Conservation (phyloP, 2,113 vertebrate genomes). For the Acrocephalus arundinaceus region DNA sequence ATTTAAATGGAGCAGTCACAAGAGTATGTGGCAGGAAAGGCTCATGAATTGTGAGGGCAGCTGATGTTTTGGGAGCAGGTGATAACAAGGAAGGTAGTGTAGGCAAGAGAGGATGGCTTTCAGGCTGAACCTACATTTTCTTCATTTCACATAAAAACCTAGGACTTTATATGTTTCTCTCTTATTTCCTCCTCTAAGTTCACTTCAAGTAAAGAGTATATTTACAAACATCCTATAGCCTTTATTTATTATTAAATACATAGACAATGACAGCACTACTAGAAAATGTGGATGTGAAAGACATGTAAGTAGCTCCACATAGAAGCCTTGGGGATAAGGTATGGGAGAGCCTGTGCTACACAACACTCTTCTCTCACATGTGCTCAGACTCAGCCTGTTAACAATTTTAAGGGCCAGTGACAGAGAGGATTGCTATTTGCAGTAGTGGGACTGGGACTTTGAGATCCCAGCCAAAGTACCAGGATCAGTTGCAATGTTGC, state of each 20-base stretch:
- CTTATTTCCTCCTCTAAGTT: neutral
- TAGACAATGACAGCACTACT: neutral
- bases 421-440: neutral
- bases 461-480: neutral
- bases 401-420: neutral
- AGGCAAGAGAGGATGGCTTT: neutral
- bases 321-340: neutral
- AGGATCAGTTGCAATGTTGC: neutral
- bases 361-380: neutral
- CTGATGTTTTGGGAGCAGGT: neutral
- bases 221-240: neutral
- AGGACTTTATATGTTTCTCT: neutral
- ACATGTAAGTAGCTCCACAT: accelerated
- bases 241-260: neutral
- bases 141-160: neutral
- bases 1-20: neutral
- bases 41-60: neutral
- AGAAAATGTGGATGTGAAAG: neutral
- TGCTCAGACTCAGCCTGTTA: neutral
- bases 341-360: neutral
- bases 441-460: neutral
- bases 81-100: neutral
- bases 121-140: neutral
- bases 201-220: neutral
- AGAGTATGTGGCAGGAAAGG: neutral